Percentiles rank a stretch among this genome's conserved stretches.
Evolutionary conservation across 2,888 invertebrate genomes (phyloP).

Genomic region (Lutraria lutraria): DNA sequence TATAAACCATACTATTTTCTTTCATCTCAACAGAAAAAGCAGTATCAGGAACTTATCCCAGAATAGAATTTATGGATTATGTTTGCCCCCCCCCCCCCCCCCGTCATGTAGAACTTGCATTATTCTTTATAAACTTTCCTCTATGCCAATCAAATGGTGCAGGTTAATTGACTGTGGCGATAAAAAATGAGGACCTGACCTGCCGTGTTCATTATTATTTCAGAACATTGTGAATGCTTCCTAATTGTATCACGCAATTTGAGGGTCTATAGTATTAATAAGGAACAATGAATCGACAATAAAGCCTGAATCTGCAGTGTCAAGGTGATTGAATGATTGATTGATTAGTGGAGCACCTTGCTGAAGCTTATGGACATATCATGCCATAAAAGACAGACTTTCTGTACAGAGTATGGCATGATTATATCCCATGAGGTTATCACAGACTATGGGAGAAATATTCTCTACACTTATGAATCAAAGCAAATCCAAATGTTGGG

Average conservation of each 20-base stretch:
- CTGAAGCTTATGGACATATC: neutral
- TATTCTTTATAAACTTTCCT: conserved; percentile 8
- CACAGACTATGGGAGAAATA: neutral
- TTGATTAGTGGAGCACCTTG: conserved; percentile 25
- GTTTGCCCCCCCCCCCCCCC: neutral
- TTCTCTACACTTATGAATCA: neutral
- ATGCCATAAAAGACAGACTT: neutral
- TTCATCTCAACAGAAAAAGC: conserved; percentile 1
- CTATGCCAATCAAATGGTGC: conserved; percentile 22
- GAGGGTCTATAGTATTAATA: conserved; percentile 29
- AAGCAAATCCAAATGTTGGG: neutral
- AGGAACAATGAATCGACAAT: conserved; percentile 6
- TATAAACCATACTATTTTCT: neutral
- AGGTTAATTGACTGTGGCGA: conserved; percentile 20
- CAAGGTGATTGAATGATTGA: conserved; percentile 31
- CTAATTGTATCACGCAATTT: conserved; percentile 45
- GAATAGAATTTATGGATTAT: conserved; percentile 7
- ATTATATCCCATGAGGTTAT: neutral
- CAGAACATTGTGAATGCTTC: conserved; percentile 29
- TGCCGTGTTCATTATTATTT: conserved; percentile 36
- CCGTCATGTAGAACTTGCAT: neutral
- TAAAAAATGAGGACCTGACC: conserved; percentile 25
- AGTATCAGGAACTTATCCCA: neutral
- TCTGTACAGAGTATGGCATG: neutral
- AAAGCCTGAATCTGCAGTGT: conserved; percentile 3